phyloP scores from a whole-genome alignment of 2,113 vertebrate species.

The Notechis scutatus region DNA sequence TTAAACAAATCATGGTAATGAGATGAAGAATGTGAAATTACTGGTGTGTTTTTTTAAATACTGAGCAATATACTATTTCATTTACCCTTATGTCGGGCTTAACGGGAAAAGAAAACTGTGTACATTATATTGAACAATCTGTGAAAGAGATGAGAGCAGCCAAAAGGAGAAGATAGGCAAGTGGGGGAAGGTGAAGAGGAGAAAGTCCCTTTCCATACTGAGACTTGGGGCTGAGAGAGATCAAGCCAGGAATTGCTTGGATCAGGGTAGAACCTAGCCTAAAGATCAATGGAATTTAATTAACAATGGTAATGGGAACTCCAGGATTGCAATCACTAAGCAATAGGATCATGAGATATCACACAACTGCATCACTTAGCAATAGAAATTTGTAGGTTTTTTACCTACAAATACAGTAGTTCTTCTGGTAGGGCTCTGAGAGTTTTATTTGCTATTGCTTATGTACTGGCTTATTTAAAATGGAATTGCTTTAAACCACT shows the following conservation, averaged over 20 bases:
- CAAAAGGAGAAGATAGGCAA: neutral
- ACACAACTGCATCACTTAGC: no score
- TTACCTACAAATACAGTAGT: neutral
- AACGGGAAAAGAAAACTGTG: conserved; percentile 12
- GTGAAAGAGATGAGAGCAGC: conserved; percentile 5
- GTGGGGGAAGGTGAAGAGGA: no score
- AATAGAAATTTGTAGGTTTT: neutral
- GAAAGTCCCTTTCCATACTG: no score
- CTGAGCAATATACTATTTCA: neutral
- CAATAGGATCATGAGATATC: no score
- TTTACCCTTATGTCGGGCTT: neutral
- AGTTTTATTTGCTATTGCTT: neutral
- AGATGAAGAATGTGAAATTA: neutral
- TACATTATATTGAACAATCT: conserved; percentile 5
- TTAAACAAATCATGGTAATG: neutral
- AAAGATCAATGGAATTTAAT: no score
- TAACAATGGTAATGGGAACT: no score
- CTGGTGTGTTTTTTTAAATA: neutral
- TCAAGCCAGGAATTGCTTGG: no score
- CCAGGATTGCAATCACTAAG: no score
- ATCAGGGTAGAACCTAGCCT: no score
- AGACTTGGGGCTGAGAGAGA: no score
- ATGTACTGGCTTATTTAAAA: neutral
- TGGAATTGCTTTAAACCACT: neutral
- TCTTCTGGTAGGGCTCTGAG: neutral